Conservation (phyloP, 2,888 invertebrate species). For the Cantharis flavilabris region DNA sequence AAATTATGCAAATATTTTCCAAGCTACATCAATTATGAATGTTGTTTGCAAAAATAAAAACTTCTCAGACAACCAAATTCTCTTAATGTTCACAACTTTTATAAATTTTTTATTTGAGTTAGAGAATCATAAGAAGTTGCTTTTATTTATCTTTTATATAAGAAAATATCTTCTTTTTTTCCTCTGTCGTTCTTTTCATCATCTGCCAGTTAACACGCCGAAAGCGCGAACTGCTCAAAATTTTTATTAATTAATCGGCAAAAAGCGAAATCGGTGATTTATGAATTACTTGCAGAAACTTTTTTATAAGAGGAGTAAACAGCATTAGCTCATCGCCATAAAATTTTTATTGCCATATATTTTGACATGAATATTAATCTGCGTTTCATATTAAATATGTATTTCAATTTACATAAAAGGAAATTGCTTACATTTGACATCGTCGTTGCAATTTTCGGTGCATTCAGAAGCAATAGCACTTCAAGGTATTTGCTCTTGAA, state of each 20-base stretch:
- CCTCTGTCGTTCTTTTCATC: neutral
- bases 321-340: neutral
- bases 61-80: constrained; percentile 7
- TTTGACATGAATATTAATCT: neutral
- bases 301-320: neutral
- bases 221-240: neutral
- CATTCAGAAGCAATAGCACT: neutral
- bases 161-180: neutral
- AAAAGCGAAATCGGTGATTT: neutral
- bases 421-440: neutral
- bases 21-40: constrained; percentile 18
- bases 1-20: constrained; percentile 17
- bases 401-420: neutral
- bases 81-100: neutral
- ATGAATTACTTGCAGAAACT: neutral
- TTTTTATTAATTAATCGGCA: neutral
- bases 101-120: neutral
- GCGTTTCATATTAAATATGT: neutral
- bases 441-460: neutral
- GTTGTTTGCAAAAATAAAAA: constrained; percentile 15
- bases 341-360: neutral
- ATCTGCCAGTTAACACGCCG: neutral
- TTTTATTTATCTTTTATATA: neutral
- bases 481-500: constrained; percentile 18
- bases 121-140: neutral